Evolutionary conservation across 2,888 invertebrate species (phyloP).

Genomic region (Nymphalis polychloros): DNA sequence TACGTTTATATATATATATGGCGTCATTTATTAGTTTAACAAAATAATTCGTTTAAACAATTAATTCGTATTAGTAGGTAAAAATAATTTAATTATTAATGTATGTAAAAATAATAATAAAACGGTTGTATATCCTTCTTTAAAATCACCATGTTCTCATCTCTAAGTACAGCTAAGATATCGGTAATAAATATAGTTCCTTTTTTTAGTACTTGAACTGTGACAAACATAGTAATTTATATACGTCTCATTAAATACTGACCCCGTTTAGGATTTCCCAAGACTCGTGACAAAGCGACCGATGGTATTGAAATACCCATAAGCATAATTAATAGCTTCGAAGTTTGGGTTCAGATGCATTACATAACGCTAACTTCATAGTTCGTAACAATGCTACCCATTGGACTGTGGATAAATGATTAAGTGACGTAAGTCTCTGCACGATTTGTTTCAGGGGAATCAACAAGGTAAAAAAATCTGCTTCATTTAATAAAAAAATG

Average conservation of each 20-base stretch:
- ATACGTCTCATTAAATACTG: conserved; percentile 47
- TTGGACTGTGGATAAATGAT: conserved; percentile 63
- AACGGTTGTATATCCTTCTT: not conserved
- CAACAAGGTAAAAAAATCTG: not conserved
- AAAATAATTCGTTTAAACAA: too few relatives aligned
- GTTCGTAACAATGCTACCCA: conserved; percentile 50
- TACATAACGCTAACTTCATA: conserved; percentile 43
- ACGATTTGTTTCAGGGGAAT: conserved; percentile 13
- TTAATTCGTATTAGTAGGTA: too few relatives aligned
- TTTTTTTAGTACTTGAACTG: conserved; percentile 3
- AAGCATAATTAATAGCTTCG: conserved; percentile 69
- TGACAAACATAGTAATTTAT: conserved; percentile 40
- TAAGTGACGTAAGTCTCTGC: conserved; percentile 70
- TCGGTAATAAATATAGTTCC: conserved; percentile 17
- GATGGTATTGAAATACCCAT: conserved; percentile 50
- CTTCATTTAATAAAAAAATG: too few relatives aligned
- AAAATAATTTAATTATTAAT: too few relatives aligned
- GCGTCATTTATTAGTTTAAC: too few relatives aligned
- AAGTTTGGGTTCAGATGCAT: conserved; percentile 57
- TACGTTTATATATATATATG: too few relatives aligned
- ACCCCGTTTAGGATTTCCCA: conserved; percentile 52
- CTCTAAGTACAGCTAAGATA: not conserved
- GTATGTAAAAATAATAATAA: too few relatives aligned
- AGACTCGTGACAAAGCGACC: conserved; percentile 55
- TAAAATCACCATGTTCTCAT: not conserved